A percentile compares a stretch with the other conserved stretches of the same genome.
Evolutionary conservation across 2,113 vertebrate genomes (phyloP).

Genomic region (Irena cyanogastra): DNA sequence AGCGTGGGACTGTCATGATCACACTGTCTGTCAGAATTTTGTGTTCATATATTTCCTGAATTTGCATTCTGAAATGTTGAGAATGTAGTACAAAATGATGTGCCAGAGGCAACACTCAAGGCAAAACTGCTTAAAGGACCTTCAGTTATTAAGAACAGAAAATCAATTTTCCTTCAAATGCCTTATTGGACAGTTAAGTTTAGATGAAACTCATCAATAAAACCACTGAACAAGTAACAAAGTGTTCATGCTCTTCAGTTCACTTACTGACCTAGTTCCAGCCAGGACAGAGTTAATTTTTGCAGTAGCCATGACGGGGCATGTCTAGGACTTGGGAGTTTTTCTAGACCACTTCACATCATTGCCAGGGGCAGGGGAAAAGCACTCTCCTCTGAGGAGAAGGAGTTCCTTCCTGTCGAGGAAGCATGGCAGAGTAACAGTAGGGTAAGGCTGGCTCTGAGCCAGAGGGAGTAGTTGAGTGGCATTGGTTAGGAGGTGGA

Average conservation of each 20-base stretch:
- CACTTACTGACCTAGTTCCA: neutral
- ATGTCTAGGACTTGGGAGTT: neutral
- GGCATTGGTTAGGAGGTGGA: rapidly evolving
- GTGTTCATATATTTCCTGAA: neutral
- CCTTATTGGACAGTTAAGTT: neutral
- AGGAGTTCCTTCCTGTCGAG: neutral
- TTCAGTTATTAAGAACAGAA: neutral
- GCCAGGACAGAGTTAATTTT: neutral
- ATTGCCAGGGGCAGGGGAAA: neutral
- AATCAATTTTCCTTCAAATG: neutral
- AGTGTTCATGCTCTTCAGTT: neutral
- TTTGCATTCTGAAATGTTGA: neutral
- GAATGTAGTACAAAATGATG: neutral
- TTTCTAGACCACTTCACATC: neutral
- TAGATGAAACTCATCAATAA: neutral
- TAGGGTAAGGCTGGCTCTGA: rapidly evolving
- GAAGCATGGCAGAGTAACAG: neutral
- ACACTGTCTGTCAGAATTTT: neutral
- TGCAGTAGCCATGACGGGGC: neutral
- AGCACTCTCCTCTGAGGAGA: neutral
- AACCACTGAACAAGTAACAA: neutral
- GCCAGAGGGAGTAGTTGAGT: neutral
- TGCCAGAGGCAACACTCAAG: neutral
- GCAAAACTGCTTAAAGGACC: neutral
- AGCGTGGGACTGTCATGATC: rapidly evolving